A percentile compares a stretch with the other conserved stretches of the same genome.
These are phyloP conservation scores for Callopanchax toddi DNA, from an alignment of 2,113 vertebrate genomes.

Conservation along the genomic window DNA sequence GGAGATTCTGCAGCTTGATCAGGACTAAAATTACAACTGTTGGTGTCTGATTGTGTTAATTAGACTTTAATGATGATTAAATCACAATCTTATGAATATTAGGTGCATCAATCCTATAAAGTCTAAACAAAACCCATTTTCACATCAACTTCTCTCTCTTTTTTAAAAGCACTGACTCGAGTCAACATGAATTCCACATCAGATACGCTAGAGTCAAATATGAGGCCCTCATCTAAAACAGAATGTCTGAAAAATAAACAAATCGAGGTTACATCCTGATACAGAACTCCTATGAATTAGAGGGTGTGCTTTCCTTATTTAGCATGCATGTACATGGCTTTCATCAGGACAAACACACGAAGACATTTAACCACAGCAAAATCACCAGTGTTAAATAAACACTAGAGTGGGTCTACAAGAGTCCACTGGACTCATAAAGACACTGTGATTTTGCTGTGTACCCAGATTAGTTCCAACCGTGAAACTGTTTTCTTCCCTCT, in stretches of 20 bases:
- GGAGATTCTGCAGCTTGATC: not conserved
- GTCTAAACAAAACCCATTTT: not conserved
- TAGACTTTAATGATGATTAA: not conserved
- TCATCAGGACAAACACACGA: constrained; percentile 23
- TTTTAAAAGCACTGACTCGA: no score
- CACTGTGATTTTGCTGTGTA: no score
- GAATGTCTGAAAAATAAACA: no score
- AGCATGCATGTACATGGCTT: not conserved
- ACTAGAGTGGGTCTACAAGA: no score
- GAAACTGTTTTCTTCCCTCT: no score
- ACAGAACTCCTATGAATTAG: not conserved
- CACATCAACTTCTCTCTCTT: not conserved
- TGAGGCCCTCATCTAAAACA: no score
- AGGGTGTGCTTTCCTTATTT: not conserved
- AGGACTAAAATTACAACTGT: not conserved
- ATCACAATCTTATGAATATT: not conserved
- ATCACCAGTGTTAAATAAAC: no score
- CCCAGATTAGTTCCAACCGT: no score
- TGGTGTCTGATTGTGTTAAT: not conserved
- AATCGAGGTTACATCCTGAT: not conserved
- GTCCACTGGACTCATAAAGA: no score
- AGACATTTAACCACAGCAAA: not conserved
- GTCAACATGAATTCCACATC: no score
- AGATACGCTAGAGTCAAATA: no score
- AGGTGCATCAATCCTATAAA: not conserved